Base-by-base conservation (phyloP, 2,113 vertebrate species). In the Pangasianodon hypophthalmus region DNA sequence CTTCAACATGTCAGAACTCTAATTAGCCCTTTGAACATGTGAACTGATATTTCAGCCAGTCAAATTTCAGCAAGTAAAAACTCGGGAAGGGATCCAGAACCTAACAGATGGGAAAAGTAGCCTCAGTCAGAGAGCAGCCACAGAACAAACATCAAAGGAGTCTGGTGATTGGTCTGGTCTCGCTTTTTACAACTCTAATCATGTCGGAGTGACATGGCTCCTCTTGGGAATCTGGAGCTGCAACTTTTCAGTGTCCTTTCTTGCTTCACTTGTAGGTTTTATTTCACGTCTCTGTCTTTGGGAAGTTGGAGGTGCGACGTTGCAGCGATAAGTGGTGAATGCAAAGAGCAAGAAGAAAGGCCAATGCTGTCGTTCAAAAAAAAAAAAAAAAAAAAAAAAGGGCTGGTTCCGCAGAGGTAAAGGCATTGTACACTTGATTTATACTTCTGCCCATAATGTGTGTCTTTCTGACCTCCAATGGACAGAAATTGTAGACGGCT, bases 131-230 rank as follows among this genome's bases (percentile, higher is more conserved):
- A 32, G 29, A 67, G 48, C 29, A 67, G 88, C 58, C 50, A 56
- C 84, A 44, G 50, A 75, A 85, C 69, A 18, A 58, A 87, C 88
- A 84, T 89, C 80, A 87, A 84, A 79, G 48, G 69, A 80, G 46
- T 18, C 71, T 26, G 18, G n/a, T 41, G 88, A 87, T 87, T 85
- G 48, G n/a, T 56, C 37, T 60, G 85, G 58, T 62, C 58, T n/a
- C 0, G 32, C 73, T 13, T 89, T 91, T 84, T 58, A 77, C 54
- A 0, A 62, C 71, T 89, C 26, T 80, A 89, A 89, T 80, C 44
- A 71, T 48, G 79, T 62, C 7, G 0, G 56, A 80, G 71, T 18
- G 88, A 52, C 58, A 44, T 1, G 71, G 21, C 56, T 54, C 69
- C 44, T 69, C 85, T 56, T 6, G 71, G 79, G 79, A 77, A 37